phyloP scores from a whole-genome alignment of 2,113 vertebrate species.

The Cyprinodon variegatus region DNA sequence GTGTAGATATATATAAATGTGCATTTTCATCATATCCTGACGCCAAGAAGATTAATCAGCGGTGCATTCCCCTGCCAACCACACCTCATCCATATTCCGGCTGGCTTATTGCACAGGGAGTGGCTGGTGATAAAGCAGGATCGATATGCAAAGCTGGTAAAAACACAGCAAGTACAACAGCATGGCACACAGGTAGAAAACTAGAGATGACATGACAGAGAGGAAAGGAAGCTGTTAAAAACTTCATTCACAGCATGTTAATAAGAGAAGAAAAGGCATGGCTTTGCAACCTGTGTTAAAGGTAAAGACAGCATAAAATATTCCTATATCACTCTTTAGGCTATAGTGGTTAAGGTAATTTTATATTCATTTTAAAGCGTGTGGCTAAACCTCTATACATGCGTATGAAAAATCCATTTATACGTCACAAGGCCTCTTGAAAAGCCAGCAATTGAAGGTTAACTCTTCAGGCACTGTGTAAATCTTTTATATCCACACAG shows the following conservation, averaged over 20 bases:
- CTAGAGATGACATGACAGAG: slow-evolving; percentile 46
- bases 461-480: slow-evolving; percentile 44
- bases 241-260: slow-evolving; percentile 43
- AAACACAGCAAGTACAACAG: slow-evolving; percentile 73
- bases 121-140: slow-evolving; percentile 71
- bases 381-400: slow-evolving; percentile 6
- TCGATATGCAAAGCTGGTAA: slow-evolving; percentile 77
- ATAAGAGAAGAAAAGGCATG: slow-evolving; percentile 24
- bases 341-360: slow-evolving; percentile 1
- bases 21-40: slow-evolving; percentile 70
- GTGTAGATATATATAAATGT: slow-evolving; percentile 64
- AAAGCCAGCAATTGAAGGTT: slow-evolving; percentile 43
- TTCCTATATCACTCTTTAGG: slow-evolving; percentile 29
- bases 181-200: slow-evolving; percentile 63
- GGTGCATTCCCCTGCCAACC: slow-evolving; percentile 60
- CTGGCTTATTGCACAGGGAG: slow-evolving; percentile 67
- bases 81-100: slow-evolving; percentile 74
- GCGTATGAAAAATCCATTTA: slow-evolving; percentile 14
- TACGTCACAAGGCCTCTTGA: slow-evolving; percentile 12
- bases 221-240: slow-evolving; percentile 49
- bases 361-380: background rate
- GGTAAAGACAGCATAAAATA: slow-evolving; percentile 49
- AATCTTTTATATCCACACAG: slow-evolving; percentile 23
- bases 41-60: slow-evolving; percentile 67
- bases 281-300: slow-evolving; percentile 16